A percentile compares a stretch with the other conserved stretches of the same genome.
Conservation (phyloP, 2,113 vertebrate species). For the Panthera tigris region DNA sequence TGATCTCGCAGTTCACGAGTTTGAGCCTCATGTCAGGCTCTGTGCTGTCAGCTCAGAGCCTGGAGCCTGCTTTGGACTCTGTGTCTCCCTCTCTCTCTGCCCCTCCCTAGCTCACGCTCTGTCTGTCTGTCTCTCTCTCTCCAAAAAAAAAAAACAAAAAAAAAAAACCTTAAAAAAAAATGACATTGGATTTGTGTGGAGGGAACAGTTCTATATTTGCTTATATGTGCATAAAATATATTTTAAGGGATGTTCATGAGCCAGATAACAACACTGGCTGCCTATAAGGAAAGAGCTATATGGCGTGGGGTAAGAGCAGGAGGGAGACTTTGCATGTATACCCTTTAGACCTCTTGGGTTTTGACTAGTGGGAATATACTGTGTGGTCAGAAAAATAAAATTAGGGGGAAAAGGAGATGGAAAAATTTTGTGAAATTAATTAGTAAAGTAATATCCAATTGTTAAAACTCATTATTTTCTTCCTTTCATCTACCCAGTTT, state of each 20-base stretch:
- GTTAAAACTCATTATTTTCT: not conserved
- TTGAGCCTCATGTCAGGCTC: too few relatives aligned
- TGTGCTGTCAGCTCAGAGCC: too few relatives aligned
- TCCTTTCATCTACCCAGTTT: not conserved
- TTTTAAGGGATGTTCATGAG: not conserved
- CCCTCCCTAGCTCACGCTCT: too few relatives aligned
- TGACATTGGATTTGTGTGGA: not conserved
- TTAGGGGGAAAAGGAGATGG: not conserved
- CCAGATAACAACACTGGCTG: not conserved
- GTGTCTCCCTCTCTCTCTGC: too few relatives aligned
- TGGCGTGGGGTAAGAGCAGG: not conserved
- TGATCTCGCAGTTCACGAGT: too few relatives aligned
- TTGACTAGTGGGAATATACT: not conserved
- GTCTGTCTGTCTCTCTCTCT: too few relatives aligned
- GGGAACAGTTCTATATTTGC: not conserved
- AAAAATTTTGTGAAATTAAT: constrained; percentile 43
- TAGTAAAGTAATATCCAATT: not conserved
- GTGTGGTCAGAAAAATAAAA: constrained; percentile 34
- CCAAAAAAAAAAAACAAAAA: too few relatives aligned
- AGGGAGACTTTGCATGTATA: not conserved
- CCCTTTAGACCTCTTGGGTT: not conserved
- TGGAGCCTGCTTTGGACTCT: too few relatives aligned
- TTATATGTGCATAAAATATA: not conserved
- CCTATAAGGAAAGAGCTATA: not conserved
- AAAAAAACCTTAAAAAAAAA: too few relatives aligned